Percentiles rank a stretch among this genome's conserved stretches.
phyloP scores from a whole-genome alignment of 1,140 invertebrate species.

The Holotrichia oblita region DNA sequence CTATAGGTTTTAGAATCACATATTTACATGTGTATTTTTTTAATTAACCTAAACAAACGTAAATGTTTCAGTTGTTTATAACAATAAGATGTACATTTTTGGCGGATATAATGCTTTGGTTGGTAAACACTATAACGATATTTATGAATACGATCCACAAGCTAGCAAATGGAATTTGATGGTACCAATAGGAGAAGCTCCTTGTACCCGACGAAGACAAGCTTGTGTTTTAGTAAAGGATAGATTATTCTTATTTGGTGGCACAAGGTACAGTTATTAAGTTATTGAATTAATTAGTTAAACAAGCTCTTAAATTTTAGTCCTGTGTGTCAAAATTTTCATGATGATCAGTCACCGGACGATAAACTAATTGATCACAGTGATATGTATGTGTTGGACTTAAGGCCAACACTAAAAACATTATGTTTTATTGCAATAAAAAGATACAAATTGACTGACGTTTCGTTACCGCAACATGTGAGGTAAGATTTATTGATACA shows the following conservation, averaged over 20 bases:
- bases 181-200: conserved; percentile 67
- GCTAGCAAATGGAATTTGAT: conserved; percentile 71
- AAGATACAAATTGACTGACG: conserved; percentile 70
- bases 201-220: conserved; percentile 78
- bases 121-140: conserved; percentile 83
- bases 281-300: background rate
- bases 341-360: conserved; percentile 39
- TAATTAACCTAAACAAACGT: too few relatives aligned
- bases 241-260: conserved; percentile 84
- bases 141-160: conserved; percentile 75
- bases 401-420: conserved; percentile 76
- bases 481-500: conserved; percentile 62
- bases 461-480: conserved; percentile 69
- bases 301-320: conserved; percentile 40
- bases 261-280: conserved; percentile 72
- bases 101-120: conserved; percentile 84
- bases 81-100: conserved; percentile 83
- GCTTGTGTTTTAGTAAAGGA: conserved; percentile 78
- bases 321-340: conserved; percentile 28
- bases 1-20: too few relatives aligned
- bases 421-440: conserved; percentile 72
- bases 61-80: conserved; percentile 73
- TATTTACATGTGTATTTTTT: too few relatives aligned
- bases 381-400: conserved; percentile 81
- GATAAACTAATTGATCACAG: conserved; percentile 74